These are phyloP conservation scores for Xyliphius kryptos DNA, from an alignment of 2,113 vertebrate species.

Conservation along the genomic window DNA sequence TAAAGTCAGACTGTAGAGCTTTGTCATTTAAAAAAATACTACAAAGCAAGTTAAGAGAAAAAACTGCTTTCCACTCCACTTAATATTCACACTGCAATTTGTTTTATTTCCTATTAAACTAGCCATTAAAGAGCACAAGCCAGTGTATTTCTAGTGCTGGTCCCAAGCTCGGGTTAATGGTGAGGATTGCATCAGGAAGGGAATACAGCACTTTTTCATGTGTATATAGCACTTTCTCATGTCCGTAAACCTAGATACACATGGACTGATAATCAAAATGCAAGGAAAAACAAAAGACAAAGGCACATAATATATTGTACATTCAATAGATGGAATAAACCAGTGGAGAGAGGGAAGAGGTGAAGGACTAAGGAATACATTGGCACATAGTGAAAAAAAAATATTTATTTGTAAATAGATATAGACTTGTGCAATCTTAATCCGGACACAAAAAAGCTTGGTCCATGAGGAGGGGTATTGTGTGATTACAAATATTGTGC, in stretches of 20 bases:
- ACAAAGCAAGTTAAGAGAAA: background rate
- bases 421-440: slow-evolving; percentile 33
- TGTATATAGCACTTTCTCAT: slow-evolving; percentile 1
- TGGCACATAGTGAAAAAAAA: slow-evolving; percentile 36
- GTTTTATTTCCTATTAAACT: too few species aligned
- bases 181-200: too few species aligned
- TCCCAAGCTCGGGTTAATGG: too few species aligned
- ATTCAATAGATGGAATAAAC: slow-evolving; percentile 16
- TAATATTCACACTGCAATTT: slow-evolving; percentile 8
- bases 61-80: slow-evolving; percentile 11
- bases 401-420: slow-evolving; percentile 36
- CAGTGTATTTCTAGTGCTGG: too few species aligned
- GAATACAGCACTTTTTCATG: background rate
- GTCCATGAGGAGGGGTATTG: background rate
- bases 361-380: slow-evolving; percentile 11
- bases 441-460: background rate
- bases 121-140: too few species aligned
- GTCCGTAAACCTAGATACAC: slow-evolving; percentile 10
- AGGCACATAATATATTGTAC: slow-evolving; percentile 14
- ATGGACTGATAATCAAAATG: slow-evolving; percentile 3
- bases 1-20: slow-evolving; percentile 15
- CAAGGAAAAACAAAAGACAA: slow-evolving; percentile 15
- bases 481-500: background rate
- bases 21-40: slow-evolving; percentile 14
- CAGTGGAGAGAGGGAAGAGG: slow-evolving; percentile 4